phyloP scores from a whole-genome alignment of 2,797 vertebrate genomes.

The Scolopax bukidnonensis region DNA sequence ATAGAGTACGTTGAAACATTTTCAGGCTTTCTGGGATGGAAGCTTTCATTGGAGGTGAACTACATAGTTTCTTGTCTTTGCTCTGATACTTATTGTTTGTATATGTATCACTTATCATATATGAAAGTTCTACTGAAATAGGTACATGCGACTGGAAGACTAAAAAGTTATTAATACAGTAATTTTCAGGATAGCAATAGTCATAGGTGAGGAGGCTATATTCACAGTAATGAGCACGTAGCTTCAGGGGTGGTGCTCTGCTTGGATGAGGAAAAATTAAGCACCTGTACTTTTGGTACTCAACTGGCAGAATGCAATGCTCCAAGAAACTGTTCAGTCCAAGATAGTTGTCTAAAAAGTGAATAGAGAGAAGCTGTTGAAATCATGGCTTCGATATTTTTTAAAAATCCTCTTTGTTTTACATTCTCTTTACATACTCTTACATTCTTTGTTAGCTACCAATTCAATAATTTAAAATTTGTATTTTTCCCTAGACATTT shows the following conservation, averaged over 20 bases:
- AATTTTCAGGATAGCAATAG: background rate
- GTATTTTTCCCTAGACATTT: too few species aligned
- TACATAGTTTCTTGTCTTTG: background rate
- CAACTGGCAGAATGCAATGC: background rate
- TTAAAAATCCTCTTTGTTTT: rapidly evolving
- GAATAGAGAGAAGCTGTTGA: background rate
- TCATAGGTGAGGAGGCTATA: rapidly evolving
- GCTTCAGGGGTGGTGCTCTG: background rate
- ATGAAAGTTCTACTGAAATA: background rate
- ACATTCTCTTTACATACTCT: too few species aligned
- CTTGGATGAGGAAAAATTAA: background rate
- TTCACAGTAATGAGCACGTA: background rate
- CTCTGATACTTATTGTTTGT: background rate
- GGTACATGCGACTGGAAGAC: background rate
- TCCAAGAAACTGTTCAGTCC: background rate
- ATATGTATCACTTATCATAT: background rate
- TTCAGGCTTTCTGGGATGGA: background rate
- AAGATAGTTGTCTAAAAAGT: background rate
- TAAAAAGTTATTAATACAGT: background rate
- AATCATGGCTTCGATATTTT: background rate
- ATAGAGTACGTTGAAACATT: background rate
- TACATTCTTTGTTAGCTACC: background rate
- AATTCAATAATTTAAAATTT: background rate
- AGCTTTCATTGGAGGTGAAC: background rate
- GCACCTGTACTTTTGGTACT: background rate